Conservation (phyloP, 2,888 invertebrate species). For the Cephus spinipes region DNA sequence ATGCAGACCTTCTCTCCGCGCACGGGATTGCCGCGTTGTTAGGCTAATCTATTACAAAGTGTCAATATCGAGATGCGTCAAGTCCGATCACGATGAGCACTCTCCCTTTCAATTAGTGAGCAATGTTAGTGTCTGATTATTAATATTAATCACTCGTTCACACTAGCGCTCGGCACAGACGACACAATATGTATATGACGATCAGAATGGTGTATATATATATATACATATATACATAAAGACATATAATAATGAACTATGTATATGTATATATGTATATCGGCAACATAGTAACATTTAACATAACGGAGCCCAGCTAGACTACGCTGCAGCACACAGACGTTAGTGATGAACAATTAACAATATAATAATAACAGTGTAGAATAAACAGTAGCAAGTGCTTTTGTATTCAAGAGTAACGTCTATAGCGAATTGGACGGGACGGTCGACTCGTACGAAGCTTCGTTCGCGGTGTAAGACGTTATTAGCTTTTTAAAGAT, state of each 20-base stretch:
- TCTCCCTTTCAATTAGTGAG: constrained; percentile 9
- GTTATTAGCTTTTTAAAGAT: background rate
- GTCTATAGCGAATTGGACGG: background rate
- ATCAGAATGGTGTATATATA: constrained; percentile 8
- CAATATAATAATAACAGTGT: constrained; percentile 9
- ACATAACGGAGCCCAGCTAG: constrained; percentile 18
- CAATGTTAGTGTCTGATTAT: constrained; percentile 11
- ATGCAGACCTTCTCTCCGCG: background rate
- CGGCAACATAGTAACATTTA: constrained; percentile 4
- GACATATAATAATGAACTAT: constrained; percentile 6
- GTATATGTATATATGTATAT: constrained; percentile 14
- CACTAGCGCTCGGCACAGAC: constrained; percentile 20
- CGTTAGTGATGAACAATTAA: constrained; percentile 25
- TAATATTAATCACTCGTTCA: constrained; percentile 21
- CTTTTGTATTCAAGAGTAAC: background rate
- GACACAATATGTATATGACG: constrained; percentile 21
- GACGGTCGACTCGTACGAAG: background rate
- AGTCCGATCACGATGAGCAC: background rate
- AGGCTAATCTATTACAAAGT: background rate
- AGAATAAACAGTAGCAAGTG: background rate
- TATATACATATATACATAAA: constrained; percentile 3
- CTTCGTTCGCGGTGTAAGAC: background rate
- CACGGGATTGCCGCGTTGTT: background rate
- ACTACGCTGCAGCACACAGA: constrained; percentile 27
- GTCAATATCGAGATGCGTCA: background rate